Evolutionary conservation across 2,888 invertebrate genomes (phyloP), one percentile per base, ranked within the genome.

Genomic region (Lasioglossum leucozonium): DNA sequence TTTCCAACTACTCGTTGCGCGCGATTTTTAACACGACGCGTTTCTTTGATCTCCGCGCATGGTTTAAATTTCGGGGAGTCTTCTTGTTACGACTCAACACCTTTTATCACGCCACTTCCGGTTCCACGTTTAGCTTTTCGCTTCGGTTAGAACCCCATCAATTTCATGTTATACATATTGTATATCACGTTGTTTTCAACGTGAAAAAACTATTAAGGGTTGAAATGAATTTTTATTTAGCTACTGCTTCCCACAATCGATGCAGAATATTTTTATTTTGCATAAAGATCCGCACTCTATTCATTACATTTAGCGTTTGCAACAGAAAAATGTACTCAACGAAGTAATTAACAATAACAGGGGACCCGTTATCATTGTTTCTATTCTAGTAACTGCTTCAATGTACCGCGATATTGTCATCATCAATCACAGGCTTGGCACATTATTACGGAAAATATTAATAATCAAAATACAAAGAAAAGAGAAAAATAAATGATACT

Each of bases 1-100:
- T 85, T 89, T 86, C 84, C 86, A n/a, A 40, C 40, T 40, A 75
- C 76, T 79, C 58, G 34, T 1, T 13, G 62, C 1, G 8, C 44
- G 67, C 26, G 34, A 37, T 40, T 77, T 77, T 75, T 34, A 42
- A 80, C 74, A 6, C 80, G 69, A 34, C 58, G 55, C 30, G 6
- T 58, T 72, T 26, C 77, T 86, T 87, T 82, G 79, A 87, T 85
- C 62, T 10, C 30, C 18, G 65, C 13, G 47, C 16, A 40, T 72
- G 40, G 77, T 58, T 73, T 34, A 44, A 37, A 82, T 69, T 73
- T 77, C 37, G 42, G 16, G 65, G n/a, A 62, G 69, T 72, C 47
- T 44, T 34, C 40, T 67, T n/a, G 58, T 30, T 65, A 65, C 30
- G 18, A 65, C 18, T 34, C 58, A 2, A 6, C 58, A 26, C 58